Base-by-base conservation (phyloP, 1,140 invertebrate genomes). In the Myzus persicae region DNA sequence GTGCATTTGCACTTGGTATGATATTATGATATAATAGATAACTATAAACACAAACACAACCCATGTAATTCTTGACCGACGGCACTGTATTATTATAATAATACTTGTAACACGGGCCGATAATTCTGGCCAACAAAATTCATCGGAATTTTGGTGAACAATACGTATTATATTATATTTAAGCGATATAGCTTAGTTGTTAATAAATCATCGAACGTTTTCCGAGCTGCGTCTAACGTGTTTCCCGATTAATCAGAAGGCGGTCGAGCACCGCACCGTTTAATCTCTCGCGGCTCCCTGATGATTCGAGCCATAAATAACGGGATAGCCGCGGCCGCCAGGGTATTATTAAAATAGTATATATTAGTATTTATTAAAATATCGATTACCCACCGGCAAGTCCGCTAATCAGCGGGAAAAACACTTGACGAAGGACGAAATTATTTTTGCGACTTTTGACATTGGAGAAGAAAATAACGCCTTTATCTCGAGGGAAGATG, bases 341-440 rank as follows among this genome's bases (percentile, higher is more conserved):
- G 1, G 31, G 59, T 76, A 76, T 76, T 76, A 76, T 76, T 51
- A n/a, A n/a, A n/a, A n/a, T n/a, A n/a, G n/a, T n/a, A n/a, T n/a
- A n/a, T n/a, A n/a, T n/a, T n/a, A n/a, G n/a, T n/a, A n/a, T 26
- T 54, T 76, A 76, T 67, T 67, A 67, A 76, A 76, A 76, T 76
- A 76, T 76, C 59, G 14, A n/a, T n/a, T 36, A 76, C 31, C 14
- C 14, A 4, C 59, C 59, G 59, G 59, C 14, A n/a, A 76, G 59
- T n/a, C 31, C n/a, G 7, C 42, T 36, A n/a, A 76, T 76, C n/a
- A 14, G 14, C 5, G 31, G 31, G 6, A 36, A 36, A n/a, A n/a
- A 18, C 14, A 6, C n/a, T n/a, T 4, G 0, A n/a, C n/a, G 31
- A 31, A 4, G 9, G 26, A n/a, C 31, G 14, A 76, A 76, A 76